phyloP scores from a whole-genome alignment of 2,797 vertebrate species.

The Gambusia yucatana region DNA sequence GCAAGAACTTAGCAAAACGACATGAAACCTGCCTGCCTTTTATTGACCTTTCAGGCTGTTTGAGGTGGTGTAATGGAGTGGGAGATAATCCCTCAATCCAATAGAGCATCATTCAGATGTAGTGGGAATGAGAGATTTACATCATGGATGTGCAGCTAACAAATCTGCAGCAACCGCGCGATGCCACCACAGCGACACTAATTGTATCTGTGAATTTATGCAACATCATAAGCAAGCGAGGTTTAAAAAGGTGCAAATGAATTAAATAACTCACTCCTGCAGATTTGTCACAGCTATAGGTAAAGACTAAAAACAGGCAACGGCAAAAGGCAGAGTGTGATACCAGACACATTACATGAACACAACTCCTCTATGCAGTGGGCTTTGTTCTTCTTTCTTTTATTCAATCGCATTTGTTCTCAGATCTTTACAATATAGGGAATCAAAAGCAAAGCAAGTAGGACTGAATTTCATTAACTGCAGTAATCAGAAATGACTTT shows the following conservation, averaged over 20 bases:
- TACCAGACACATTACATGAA: constrained; percentile 1
- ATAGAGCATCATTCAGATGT: neutral
- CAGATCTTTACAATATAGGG: neutral
- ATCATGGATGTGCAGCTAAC: neutral
- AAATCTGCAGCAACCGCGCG: neutral
- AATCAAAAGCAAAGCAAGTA: constrained; percentile 16
- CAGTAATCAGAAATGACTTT: constrained; percentile 8
- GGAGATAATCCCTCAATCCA: neutral
- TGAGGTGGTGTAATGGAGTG: neutral
- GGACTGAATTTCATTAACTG: neutral
- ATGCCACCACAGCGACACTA: neutral
- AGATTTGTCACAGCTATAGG: neutral
- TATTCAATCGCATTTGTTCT: neutral
- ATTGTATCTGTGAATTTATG: neutral
- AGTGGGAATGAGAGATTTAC: neutral
- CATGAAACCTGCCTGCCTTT: neutral
- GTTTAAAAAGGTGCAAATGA: neutral
- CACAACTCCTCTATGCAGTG: neutral
- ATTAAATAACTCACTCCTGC: neutral
- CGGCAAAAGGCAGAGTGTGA: constrained; percentile 1
- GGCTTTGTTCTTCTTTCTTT: constrained; percentile 9
- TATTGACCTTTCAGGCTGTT: neutral
- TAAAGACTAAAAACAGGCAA: constrained; percentile 10
- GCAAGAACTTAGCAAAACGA: neutral
- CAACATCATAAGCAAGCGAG: neutral